A percentile compares a stretch with the other conserved stretches of the same genome.
Conservation (phyloP, 2,113 vertebrate species). For the Gambusia affinis region DNA sequence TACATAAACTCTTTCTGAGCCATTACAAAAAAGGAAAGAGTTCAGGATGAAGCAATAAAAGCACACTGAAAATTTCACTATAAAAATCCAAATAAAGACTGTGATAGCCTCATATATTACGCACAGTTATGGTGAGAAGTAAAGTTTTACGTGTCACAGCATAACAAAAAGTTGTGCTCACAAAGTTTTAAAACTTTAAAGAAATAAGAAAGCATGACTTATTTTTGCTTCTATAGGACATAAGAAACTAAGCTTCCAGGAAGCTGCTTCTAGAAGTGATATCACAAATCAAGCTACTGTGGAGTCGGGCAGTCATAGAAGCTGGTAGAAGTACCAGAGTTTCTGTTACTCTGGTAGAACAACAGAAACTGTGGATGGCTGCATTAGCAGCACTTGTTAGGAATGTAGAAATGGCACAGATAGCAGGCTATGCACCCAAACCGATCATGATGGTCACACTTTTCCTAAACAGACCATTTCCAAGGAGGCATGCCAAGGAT, state of each 20-base stretch:
- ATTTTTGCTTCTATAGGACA: not conserved
- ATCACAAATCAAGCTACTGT: not conserved
- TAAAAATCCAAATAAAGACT: not conserved
- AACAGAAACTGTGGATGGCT: not conserved
- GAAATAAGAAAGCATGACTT: not conserved
- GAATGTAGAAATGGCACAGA: not conserved
- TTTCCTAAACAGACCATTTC: too few relatives aligned
- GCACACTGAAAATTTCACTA: not conserved
- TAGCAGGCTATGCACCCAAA: not conserved
- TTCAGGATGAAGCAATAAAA: not conserved
- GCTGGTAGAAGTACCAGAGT: too few relatives aligned
- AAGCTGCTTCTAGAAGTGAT: not conserved
- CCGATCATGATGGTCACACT: too few relatives aligned
- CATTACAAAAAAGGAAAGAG: conserved; percentile 1
- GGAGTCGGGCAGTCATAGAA: not conserved
- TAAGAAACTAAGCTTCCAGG: not conserved
- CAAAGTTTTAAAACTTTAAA: not conserved
- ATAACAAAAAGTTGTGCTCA: not conserved
- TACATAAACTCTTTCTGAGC: conserved; percentile 24
- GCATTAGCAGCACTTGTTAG: not conserved
- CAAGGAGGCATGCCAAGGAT: too few relatives aligned
- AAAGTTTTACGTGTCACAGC: not conserved
- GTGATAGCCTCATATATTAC: not conserved
- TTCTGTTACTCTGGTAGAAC: not conserved
- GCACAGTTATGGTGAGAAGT: not conserved